Conservation (phyloP, 2,113 vertebrate species). For the Tympanuchus pallidicinctus region DNA sequence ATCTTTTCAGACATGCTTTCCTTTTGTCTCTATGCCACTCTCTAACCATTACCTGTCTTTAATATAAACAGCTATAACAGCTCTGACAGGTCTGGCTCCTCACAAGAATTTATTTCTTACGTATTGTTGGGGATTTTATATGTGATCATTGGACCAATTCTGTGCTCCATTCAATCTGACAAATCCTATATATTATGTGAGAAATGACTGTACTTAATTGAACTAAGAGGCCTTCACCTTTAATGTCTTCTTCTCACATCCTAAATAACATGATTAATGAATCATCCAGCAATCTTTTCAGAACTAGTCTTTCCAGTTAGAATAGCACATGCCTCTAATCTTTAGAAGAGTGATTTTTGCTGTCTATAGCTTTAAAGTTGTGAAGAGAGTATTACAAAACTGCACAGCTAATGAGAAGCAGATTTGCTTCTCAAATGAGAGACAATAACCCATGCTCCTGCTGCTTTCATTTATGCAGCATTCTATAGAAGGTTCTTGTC, state of each 20-base stretch:
- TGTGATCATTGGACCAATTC: constrained; percentile 1
- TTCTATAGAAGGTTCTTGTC: background rate
- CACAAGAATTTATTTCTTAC: constrained; percentile 2
- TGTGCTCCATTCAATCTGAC: constrained; percentile 1
- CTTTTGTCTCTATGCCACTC: background rate
- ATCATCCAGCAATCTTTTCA: constrained; percentile 30
- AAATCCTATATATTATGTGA: constrained; percentile 11
- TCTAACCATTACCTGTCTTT: background rate
- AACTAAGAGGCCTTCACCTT: constrained; percentile 52
- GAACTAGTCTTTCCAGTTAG: constrained; percentile 5
- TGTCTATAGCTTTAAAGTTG: background rate
- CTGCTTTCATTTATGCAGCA: background rate
- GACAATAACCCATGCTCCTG: background rate
- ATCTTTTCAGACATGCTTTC: background rate
- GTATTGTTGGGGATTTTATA: background rate
- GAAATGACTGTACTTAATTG: constrained; percentile 34
- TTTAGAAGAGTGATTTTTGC: background rate
- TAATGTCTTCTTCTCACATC: constrained; percentile 28
- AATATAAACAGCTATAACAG: background rate
- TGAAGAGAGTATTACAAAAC: background rate
- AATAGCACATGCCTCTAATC: background rate
- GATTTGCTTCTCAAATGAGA: background rate
- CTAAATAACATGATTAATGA: constrained; percentile 22
- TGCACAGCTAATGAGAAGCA: background rate
- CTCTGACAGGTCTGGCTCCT: background rate